phyloP scores from a whole-genome alignment of 1,140 invertebrate genomes.

The Zaprionus vittiger region DNA sequence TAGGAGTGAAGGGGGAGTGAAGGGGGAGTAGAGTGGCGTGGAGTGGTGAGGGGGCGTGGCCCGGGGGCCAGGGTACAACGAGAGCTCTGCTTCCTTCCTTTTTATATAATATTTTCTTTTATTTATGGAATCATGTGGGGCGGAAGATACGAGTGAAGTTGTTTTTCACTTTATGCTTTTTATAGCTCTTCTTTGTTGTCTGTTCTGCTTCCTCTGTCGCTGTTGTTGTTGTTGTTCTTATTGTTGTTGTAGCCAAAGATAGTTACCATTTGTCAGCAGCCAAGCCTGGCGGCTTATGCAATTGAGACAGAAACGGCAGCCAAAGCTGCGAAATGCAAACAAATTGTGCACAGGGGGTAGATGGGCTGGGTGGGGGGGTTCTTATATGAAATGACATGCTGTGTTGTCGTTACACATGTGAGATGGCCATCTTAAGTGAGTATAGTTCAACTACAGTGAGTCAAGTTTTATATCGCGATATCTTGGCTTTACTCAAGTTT shows the following conservation, averaged over 20 bases:
- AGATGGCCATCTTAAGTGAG: not conserved
- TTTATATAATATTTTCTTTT: slow-evolving; percentile 22
- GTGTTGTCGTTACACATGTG: not conserved
- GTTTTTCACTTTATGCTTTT: slow-evolving; percentile 11
- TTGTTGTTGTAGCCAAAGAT: slow-evolving; percentile 4
- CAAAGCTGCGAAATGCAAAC: slow-evolving; percentile 22
- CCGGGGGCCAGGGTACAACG: not conserved
- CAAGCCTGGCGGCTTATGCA: slow-evolving; percentile 37
- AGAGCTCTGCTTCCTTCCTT: slow-evolving; percentile 13
- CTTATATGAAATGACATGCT: not conserved
- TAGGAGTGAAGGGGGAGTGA: not conserved
- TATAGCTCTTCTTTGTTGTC: slow-evolving; percentile 27
- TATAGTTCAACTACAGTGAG: not conserved
- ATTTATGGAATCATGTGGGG: slow-evolving; percentile 41
- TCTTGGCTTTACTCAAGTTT: not conserved
- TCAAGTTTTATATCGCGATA: not conserved
- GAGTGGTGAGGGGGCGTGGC: no score
- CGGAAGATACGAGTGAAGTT: slow-evolving; percentile 41
- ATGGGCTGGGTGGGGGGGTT: not conserved
- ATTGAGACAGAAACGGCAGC: slow-evolving; percentile 2
- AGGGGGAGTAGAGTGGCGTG: not conserved
- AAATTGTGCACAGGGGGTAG: not conserved
- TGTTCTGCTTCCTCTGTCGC: not conserved
- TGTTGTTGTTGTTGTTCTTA: not conserved
- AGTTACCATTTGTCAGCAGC: slow-evolving; percentile 16